Evolutionary conservation across 1,140 invertebrate genomes (phyloP).

Genomic region (Drusus annulatus): DNA sequence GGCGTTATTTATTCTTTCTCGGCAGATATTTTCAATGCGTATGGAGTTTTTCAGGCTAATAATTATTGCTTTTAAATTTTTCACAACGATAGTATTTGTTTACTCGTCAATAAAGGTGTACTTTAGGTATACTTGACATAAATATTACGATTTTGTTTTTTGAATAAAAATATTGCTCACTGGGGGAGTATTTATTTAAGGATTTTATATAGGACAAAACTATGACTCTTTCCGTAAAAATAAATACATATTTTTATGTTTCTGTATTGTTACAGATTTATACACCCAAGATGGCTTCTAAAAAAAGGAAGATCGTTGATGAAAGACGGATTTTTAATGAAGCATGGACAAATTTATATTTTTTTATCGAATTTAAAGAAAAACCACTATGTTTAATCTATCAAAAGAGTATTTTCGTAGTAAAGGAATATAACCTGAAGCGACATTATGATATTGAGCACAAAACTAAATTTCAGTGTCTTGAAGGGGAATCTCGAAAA

Average conservation of each 20-base stretch:
- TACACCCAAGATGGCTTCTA: slow-evolving; percentile 30
- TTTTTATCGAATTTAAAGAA: slow-evolving; percentile 53
- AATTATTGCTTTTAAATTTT: too few relatives aligned
- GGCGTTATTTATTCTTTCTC: too few relatives aligned
- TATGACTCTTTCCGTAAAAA: too few relatives aligned
- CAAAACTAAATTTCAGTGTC: slow-evolving; percentile 58
- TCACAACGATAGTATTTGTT: too few relatives aligned
- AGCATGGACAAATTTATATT: slow-evolving; percentile 57
- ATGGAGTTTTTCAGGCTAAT: too few relatives aligned
- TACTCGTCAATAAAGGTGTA: too few relatives aligned
- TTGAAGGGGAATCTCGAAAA: slow-evolving; percentile 57
- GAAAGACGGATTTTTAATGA: slow-evolving; percentile 59
- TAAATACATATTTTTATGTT: background rate
- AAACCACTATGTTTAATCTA: slow-evolving; percentile 59
- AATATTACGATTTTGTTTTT: too few relatives aligned
- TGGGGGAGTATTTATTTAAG: too few relatives aligned
- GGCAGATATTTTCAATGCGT: too few relatives aligned
- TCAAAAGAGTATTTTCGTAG: slow-evolving; percentile 60
- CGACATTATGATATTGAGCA: slow-evolving; percentile 59
- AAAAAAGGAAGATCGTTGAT: slow-evolving; percentile 48
- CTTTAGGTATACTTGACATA: too few relatives aligned
- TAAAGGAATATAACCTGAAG: slow-evolving; percentile 62
- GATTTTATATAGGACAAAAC: too few relatives aligned
- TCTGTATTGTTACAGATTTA: slow-evolving; percentile 30
- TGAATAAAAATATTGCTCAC: too few relatives aligned